Evolutionary conservation across 2,797 vertebrate genomes (phyloP).

Genomic region (Geotrypetes seraphini): DNA sequence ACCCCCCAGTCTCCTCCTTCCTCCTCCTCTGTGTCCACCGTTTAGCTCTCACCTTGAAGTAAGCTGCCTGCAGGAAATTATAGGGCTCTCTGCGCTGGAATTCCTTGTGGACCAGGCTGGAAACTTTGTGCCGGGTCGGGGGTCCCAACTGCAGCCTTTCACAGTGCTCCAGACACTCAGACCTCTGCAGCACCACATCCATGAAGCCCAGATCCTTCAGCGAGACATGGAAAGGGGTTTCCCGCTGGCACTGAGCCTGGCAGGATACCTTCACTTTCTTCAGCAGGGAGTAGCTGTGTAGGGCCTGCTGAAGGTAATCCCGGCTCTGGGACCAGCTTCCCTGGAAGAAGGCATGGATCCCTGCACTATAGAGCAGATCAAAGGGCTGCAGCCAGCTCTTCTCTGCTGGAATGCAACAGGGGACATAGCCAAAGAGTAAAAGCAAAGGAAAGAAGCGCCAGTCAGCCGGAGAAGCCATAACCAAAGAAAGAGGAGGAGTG

Average conservation of each 20-base stretch:
- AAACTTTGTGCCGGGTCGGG: constrained; percentile 66
- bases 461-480: constrained; percentile 6
- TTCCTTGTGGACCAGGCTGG: constrained; percentile 63
- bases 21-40: neutral
- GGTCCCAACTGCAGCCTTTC: constrained; percentile 44
- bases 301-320: constrained; percentile 71
- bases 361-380: constrained; percentile 76
- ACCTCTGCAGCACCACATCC: constrained; percentile 66
- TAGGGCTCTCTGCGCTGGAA: constrained; percentile 79
- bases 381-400: constrained; percentile 56
- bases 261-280: constrained; percentile 56
- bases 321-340: constrained; percentile 75
- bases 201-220: constrained; percentile 47
- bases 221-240: neutral
- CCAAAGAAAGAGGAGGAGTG: neutral
- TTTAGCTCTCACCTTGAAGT: constrained; percentile 73
- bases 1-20: neutral
- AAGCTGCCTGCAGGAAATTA: constrained; percentile 88
- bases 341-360: constrained; percentile 72
- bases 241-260: constrained; percentile 50
- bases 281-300: constrained; percentile 57
- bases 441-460: no score
- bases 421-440: no score
- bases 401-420: no score
- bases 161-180: constrained; percentile 78